Percentiles rank a stretch among this genome's conserved stretches.
Evolutionary conservation across 1,140 invertebrate genomes (phyloP).

Genomic region (Monochamus saltuarius): DNA sequence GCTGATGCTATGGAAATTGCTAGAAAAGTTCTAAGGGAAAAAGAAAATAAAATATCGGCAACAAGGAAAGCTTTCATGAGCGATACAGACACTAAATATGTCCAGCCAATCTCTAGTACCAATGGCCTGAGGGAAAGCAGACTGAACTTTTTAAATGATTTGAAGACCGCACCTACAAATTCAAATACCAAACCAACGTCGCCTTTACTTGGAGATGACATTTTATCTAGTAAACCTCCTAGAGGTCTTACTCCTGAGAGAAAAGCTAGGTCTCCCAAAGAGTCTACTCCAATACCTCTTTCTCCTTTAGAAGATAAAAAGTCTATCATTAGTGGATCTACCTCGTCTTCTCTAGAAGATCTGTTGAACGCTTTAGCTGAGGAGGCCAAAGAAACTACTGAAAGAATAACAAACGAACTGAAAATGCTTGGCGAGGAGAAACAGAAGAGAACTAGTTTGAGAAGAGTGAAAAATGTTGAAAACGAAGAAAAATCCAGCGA

Average conservation of each 20-base stretch:
- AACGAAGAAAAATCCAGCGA: constrained; percentile 15
- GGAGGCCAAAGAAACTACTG: constrained; percentile 55
- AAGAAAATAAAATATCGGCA: constrained; percentile 44
- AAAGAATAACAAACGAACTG: constrained; percentile 57
- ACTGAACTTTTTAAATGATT: constrained; percentile 40
- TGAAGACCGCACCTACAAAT: constrained; percentile 24
- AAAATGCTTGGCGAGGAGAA: constrained; percentile 52
- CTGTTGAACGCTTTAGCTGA: constrained; percentile 44
- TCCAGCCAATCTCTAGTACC: constrained; percentile 7
- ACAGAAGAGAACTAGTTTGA: constrained; percentile 7
- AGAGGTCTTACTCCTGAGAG: constrained; percentile 36
- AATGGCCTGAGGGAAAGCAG: constrained; percentile 31
- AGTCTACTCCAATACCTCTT: constrained; percentile 38
- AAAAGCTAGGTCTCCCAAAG: constrained; percentile 34
- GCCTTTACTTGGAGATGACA: constrained; percentile 3
- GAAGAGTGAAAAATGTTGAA: constrained; percentile 1
- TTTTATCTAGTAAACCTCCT: constrained; percentile 34
- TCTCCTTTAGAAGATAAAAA: constrained; percentile 33
- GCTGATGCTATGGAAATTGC: constrained; percentile 51
- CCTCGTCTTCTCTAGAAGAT: constrained; percentile 45
- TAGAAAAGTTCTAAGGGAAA: constrained; percentile 45
- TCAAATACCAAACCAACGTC: constrained; percentile 12
- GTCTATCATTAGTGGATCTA: constrained; percentile 11
- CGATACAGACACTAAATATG: constrained; percentile 40
- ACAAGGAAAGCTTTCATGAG: constrained; percentile 47